Evolutionary conservation across 1,140 invertebrate species (phyloP), one percentile per base, ranked within the genome.

Genomic region (Drosophila sturtevanti): DNA sequence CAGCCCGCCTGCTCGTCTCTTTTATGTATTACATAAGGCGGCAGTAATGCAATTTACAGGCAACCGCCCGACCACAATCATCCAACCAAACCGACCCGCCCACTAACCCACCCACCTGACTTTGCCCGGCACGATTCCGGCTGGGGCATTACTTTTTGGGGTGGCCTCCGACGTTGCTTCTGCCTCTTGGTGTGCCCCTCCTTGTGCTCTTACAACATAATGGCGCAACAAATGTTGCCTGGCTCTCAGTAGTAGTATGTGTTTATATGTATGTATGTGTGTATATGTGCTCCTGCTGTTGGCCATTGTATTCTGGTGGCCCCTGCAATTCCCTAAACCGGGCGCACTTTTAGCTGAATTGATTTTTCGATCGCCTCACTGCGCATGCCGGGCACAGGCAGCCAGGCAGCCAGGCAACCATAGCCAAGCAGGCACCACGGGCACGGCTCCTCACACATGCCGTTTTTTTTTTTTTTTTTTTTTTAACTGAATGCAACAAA

Each of bases 331-430:
- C 75, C 72, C 72, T 61, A 87, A 77, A 84, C 79, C 85, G 84
- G 72, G 84, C 72, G 85, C 76, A 89, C 69, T 84, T 87, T 90
- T 90, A 90, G 87, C 87, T 90, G 82, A 90, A 90, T 90, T 90
- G 87, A 90, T 90, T 90, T 90, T 90, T 90, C 70, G 71, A 68
- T 63, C 67, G 72, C 64, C 84, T 78, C 79, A 87, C 72, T 89
- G 84, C 84, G 84, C 84, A 89, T 89, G 84, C 80, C 84, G 84
- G 84, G 73, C 85, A 56, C 27, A 56, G 37, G 63, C 63, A 37
- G 16, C 48, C 44, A 54, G 34, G 63, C 63, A 37, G 18, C 63
- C 44, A 54, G 34, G 63, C 63, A 37, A 31, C 63, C 44, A 54
- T 21, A 55, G 27, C 63, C 54, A 56, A 34, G 54, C 60, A 52